These are phyloP conservation scores for Spisula subtruncata DNA, from an alignment of 2,888 invertebrate genomes.

Conservation along the genomic window DNA sequence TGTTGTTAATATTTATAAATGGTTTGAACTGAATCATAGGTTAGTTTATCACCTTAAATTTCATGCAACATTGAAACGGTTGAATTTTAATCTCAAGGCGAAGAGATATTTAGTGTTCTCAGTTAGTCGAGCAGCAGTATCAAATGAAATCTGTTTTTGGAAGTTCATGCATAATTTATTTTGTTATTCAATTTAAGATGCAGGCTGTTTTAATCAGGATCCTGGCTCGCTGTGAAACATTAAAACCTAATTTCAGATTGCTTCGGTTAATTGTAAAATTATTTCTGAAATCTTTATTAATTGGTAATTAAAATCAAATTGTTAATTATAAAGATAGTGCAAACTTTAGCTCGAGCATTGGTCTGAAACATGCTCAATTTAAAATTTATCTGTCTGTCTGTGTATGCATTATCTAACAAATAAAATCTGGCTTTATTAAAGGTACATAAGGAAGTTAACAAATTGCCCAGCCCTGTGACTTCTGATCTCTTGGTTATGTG, in stretches of 20 bases:
- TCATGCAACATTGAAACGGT: constrained; percentile 5
- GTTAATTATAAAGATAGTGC: not conserved
- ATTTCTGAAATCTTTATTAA: not conserved
- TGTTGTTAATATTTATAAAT: constrained; percentile 10
- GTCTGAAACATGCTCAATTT: too few relatives aligned
- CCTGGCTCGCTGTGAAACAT: not conserved
- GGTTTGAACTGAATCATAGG: constrained; percentile 10
- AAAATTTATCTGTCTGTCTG: too few relatives aligned
- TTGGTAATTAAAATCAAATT: not conserved
- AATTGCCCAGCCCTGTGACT: too few relatives aligned
- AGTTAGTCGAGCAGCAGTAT: too few relatives aligned
- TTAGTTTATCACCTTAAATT: not conserved
- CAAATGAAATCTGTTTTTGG: not conserved
- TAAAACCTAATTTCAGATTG: not conserved
- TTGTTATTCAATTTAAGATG: constrained; percentile 12
- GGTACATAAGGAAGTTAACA: too few relatives aligned
- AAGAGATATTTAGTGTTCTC: not conserved
- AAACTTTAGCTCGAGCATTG: too few relatives aligned
- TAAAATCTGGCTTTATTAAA: too few relatives aligned
- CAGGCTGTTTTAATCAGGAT: not conserved
- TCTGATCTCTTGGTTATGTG: too few relatives aligned
- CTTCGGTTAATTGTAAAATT: not conserved
- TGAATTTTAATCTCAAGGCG: not conserved
- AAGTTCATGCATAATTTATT: not conserved
- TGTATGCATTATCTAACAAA: too few relatives aligned